A percentile compares a stretch with the other conserved stretches of the same genome.
Evolutionary conservation across 2,888 invertebrate species (phyloP).

Genomic region (Chrysolina oricalcia): DNA sequence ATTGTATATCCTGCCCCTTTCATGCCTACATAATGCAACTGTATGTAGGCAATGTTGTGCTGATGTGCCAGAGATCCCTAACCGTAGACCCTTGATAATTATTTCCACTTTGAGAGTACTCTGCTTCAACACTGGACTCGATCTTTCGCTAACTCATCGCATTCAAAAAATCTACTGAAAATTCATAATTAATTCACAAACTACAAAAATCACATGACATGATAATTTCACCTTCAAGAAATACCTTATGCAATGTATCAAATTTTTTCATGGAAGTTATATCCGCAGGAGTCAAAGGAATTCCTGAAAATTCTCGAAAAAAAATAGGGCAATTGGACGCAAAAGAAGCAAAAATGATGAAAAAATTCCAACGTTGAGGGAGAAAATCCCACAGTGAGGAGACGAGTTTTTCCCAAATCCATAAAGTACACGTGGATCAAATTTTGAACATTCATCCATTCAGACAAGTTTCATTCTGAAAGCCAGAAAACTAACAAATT

Average conservation of each 20-base stretch:
- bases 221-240: neutral
- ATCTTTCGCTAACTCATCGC: neutral
- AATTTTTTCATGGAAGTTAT: no score
- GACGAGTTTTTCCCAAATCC: no score
- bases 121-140: neutral
- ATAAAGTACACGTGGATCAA: no score
- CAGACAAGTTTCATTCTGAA: no score
- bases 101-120: neutral
- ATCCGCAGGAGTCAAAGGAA: no score
- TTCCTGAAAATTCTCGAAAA: no score
- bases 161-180: neutral
- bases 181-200: neutral
- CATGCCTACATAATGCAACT: neutral
- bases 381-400: no score
- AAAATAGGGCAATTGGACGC: no score
- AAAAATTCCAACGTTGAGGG: no score
- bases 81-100: neutral
- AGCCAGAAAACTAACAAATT: no score
- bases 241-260: neutral
- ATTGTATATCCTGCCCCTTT: neutral
- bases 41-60: neutral
- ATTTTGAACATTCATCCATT: no score
- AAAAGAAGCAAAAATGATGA: no score
- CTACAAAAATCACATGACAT: neutral
- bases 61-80: neutral